Conservation (phyloP, 2,888 invertebrate genomes). For the Synergus japonicus region DNA sequence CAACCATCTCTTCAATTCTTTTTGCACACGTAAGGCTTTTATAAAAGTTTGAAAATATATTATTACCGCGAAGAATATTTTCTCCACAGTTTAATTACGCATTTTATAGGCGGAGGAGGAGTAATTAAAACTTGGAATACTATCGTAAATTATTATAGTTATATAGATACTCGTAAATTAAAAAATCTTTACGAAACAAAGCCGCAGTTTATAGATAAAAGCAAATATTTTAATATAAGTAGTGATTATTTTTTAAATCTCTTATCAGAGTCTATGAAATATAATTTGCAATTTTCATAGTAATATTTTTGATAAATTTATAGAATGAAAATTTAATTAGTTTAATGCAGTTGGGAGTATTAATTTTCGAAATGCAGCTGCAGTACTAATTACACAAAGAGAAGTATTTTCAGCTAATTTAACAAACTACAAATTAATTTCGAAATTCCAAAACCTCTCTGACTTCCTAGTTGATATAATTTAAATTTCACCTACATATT, state of each 20-base stretch:
- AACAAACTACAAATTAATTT: too few species aligned
- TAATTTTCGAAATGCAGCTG: too few species aligned
- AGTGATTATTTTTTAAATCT: too few species aligned
- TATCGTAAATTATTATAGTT: neutral
- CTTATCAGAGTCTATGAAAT: neutral
- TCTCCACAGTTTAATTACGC: conserved; percentile 28
- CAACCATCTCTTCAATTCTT: neutral
- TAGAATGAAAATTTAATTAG: too few species aligned
- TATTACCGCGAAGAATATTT: conserved; percentile 16
- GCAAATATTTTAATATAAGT: neutral
- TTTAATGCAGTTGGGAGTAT: too few species aligned
- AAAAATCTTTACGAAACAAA: neutral
- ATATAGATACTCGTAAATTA: neutral
- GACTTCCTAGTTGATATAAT: too few species aligned
- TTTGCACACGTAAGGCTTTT: neutral
- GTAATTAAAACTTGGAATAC: conserved; percentile 27
- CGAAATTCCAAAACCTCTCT: too few species aligned
- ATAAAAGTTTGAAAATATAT: conserved; percentile 7
- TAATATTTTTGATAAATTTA: too few species aligned
- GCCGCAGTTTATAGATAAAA: neutral
- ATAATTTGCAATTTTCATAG: neutral
- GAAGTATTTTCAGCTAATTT: too few species aligned
- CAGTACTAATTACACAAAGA: too few species aligned
- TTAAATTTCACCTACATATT: too few species aligned
- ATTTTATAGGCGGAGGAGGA: conserved; percentile 14